A percentile compares a stretch with the other conserved stretches of the same genome.
phyloP scores from a whole-genome alignment of 2,797 vertebrate genomes.

The Paedocypris micromegethes region DNA sequence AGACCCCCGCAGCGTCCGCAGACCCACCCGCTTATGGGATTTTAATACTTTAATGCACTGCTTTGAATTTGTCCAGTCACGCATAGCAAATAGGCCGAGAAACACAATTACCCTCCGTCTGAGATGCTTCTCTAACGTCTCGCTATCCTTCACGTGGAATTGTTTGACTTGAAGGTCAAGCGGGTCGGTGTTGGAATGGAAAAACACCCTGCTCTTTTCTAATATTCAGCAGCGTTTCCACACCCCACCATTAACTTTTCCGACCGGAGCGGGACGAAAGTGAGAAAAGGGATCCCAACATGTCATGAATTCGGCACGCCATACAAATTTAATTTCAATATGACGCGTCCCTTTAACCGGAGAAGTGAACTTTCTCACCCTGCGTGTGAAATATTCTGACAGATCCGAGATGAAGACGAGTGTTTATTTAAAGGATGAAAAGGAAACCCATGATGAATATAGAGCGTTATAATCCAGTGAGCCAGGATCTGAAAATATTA shows the following conservation, averaged over 20 bases:
- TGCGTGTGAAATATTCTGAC: no score
- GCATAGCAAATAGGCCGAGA: constrained; percentile 32
- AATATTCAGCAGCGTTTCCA: constrained; percentile 11
- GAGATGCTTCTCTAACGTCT: constrained; percentile 7
- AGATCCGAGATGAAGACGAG: no score
- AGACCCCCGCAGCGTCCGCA: constrained; percentile 17
- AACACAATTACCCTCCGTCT: constrained; percentile 38
- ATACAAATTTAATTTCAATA: constrained; percentile 4
- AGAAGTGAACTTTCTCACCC: no score
- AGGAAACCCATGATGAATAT: no score
- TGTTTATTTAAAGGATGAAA: no score
- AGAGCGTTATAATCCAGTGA: no score
- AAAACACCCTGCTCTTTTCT: constrained; percentile 12
- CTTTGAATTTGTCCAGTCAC: constrained; percentile 34
- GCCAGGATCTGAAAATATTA: no score
- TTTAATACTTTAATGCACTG: constrained; percentile 40
- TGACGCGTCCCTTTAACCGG: neutral
- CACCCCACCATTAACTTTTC: neutral
- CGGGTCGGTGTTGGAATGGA: constrained; percentile 19
- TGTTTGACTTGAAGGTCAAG: constrained; percentile 38
- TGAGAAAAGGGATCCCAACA: neutral
- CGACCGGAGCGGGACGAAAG: neutral
- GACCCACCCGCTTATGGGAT: constrained; percentile 24
- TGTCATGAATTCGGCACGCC: neutral
- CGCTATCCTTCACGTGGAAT: neutral